Evolutionary conservation across 2,888 invertebrate species (phyloP).

Genomic region (Hirtodrosophila histrioides): DNA sequence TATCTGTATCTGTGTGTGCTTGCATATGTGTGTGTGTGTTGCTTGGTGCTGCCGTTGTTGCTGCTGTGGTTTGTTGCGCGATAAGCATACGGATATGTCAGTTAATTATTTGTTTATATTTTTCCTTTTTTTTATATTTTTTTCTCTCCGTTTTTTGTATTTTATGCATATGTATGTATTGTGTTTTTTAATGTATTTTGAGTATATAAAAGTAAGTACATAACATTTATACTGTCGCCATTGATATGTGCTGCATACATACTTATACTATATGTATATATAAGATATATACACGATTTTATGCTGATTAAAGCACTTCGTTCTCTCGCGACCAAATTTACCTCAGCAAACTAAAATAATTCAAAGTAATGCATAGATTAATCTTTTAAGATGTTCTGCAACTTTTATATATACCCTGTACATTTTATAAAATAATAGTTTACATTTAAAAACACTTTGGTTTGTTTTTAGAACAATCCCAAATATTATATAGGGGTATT

Average conservation of each 20-base stretch:
- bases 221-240: slow-evolving; percentile 36
- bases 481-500: too few relatives aligned
- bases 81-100: slow-evolving; percentile 81
- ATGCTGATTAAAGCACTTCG: slow-evolving; percentile 40
- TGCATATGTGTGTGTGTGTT: slow-evolving; percentile 13
- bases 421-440: too few relatives aligned
- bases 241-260: slow-evolving; percentile 27
- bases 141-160: slow-evolving; percentile 18
- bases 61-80: slow-evolving; percentile 78
- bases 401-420: too few relatives aligned
- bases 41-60: slow-evolving; percentile 31
- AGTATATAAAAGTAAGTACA: slow-evolving; percentile 31
- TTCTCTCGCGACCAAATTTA: neutral
- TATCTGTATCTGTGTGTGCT: slow-evolving; percentile 13
- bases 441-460: too few relatives aligned
- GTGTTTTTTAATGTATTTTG: slow-evolving; percentile 21
- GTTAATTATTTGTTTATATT: slow-evolving; percentile 81
- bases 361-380: too few relatives aligned
- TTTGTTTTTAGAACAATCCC: too few relatives aligned
- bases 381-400: too few relatives aligned
- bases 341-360: too few relatives aligned
- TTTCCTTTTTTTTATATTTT: slow-evolving; percentile 49
- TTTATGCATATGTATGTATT: slow-evolving; percentile 19
- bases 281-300: slow-evolving; percentile 23
- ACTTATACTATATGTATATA: slow-evolving; percentile 11